Percentiles rank a stretch among this genome's conserved stretches.
These are phyloP conservation scores for Tachysurus vachellii DNA, from an alignment of 2,113 vertebrate species.

Conservation along the genomic window DNA sequence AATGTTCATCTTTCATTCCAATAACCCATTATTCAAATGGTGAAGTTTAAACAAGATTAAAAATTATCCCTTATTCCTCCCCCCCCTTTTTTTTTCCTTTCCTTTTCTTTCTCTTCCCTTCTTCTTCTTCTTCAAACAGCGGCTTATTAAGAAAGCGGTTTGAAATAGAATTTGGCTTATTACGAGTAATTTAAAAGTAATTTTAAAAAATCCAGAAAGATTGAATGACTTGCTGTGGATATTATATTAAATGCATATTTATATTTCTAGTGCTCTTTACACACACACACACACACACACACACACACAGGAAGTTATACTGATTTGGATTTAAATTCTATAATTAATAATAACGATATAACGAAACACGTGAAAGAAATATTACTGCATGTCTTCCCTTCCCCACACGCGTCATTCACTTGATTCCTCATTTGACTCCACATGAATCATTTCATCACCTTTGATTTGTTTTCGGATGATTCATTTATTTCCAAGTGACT, in stretches of 20 bases:
- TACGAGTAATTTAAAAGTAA: slow-evolving; percentile 11
- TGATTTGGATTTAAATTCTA: neutral
- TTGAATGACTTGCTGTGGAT: slow-evolving; percentile 2
- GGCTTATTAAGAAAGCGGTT: slow-evolving; percentile 29
- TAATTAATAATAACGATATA: too few species aligned
- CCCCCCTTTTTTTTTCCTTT: too few species aligned
- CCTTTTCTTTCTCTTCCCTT: neutral
- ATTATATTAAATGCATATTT: slow-evolving; percentile 38
- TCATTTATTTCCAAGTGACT: neutral
- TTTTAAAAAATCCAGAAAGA: slow-evolving; percentile 18
- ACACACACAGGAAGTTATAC: neutral
- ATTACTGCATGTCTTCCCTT: too few species aligned
- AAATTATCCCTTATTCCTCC: slow-evolving; percentile 30
- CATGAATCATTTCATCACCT: neutral
- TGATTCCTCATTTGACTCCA: neutral
- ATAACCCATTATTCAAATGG: slow-evolving; percentile 51
- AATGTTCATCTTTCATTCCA: slow-evolving; percentile 61
- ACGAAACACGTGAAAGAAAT: too few species aligned
- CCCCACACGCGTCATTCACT: neutral
- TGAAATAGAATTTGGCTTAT: slow-evolving; percentile 39
- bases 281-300: slow-evolving; percentile 6
- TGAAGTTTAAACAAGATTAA: slow-evolving; percentile 49
- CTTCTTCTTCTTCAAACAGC: neutral
- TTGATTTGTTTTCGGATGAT: neutral
- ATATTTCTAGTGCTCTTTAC: neutral